Evolutionary conservation across 2,113 vertebrate species (phyloP), one percentile per base, ranked within the genome.

Genomic region (Perccottus glenii): DNA sequence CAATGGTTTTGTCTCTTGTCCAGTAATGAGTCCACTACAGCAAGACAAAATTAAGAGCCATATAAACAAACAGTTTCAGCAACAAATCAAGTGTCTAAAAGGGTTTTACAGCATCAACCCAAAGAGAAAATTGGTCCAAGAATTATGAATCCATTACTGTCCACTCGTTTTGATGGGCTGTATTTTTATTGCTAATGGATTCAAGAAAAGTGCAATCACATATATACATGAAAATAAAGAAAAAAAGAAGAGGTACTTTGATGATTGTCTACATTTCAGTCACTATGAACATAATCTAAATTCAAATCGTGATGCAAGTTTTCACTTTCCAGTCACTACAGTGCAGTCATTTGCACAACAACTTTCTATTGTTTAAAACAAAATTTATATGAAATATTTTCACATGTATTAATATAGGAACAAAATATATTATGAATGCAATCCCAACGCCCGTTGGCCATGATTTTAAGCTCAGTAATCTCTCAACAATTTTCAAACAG

Each of bases 31-130:
- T 85, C 78, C 72, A 69, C 83, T 76, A 55, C 51, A 64, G 68
- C 61, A 60, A 67, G 64, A 44, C 27, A 57, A 69, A 67, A 80
- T 76, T 60, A 44, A 64, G 67, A 81, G 77, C 59, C 85, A 87
- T 75, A 72, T 83, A 85, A 81, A n/a, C n/a, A n/a, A 78, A 80
- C 68, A 68, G 67, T 76, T 77, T 80, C 64, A 75, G 51, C 67
- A 35, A 53, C 63, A 86, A 74, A 80, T 78, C 47, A 67, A 64
- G 48, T 66, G 56, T 69, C 68, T 69, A 58, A 60, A n/a, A 63
- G 77, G 52, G 74, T 72, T 78, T 49, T 63, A 1, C 40, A 33
- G 43, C n/a, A 35, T 27, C 55, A 78, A 60, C 56, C 48, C 5
- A 27, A 42, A 43, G 38, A 77, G 53, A 52, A 66, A 71, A 69